These are phyloP conservation scores for Elmis aenea DNA, from an alignment of 2,888 invertebrate species.

Conservation along the genomic window DNA sequence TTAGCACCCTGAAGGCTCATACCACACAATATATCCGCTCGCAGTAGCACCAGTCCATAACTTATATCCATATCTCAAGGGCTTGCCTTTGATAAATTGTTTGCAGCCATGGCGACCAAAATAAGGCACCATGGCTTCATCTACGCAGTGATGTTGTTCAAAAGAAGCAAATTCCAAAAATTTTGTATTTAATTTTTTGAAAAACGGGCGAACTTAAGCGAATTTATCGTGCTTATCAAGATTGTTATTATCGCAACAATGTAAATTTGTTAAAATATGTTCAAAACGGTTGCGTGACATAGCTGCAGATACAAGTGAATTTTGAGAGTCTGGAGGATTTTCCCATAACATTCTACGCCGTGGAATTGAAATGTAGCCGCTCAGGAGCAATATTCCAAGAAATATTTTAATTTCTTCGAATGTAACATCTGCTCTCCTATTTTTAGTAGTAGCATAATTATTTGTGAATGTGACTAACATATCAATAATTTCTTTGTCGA, in stretches of 20 bases:
- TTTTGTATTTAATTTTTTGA: slow-evolving; percentile 22
- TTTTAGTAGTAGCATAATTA: slow-evolving; percentile 13
- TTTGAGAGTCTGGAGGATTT: slow-evolving; percentile 23
- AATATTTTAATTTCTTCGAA: slow-evolving; percentile 12
- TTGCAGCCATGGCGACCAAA: slow-evolving; percentile 34
- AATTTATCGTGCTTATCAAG: slow-evolving; percentile 24
- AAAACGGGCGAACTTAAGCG: slow-evolving; percentile 28
- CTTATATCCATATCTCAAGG: slow-evolving; percentile 31
- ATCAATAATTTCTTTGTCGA: no score
- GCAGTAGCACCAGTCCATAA: slow-evolving; percentile 29
- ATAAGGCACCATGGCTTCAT: no score
- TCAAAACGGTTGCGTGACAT: slow-evolving; percentile 30
- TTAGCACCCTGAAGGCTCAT: slow-evolving; percentile 29
- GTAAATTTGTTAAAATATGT: slow-evolving; percentile 28
- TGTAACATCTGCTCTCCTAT: slow-evolving; percentile 11
- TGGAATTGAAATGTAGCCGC: slow-evolving; percentile 26
- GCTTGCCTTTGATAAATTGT: slow-evolving; percentile 32
- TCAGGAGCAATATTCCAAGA: slow-evolving; percentile 26
- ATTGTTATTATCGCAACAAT: slow-evolving; percentile 28
- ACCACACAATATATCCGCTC: slow-evolving; percentile 29
- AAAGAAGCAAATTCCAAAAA: slow-evolving; percentile 25
- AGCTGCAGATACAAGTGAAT: slow-evolving; percentile 24
- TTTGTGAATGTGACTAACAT: slow-evolving; percentile 16
- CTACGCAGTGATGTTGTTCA: slow-evolving; percentile 24
- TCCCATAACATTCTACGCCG: slow-evolving; percentile 30